Evolutionary conservation across 2,888 invertebrate species (phyloP), one percentile per base, ranked within the genome.

Genomic region (Drosophila kambysellisi): DNA sequence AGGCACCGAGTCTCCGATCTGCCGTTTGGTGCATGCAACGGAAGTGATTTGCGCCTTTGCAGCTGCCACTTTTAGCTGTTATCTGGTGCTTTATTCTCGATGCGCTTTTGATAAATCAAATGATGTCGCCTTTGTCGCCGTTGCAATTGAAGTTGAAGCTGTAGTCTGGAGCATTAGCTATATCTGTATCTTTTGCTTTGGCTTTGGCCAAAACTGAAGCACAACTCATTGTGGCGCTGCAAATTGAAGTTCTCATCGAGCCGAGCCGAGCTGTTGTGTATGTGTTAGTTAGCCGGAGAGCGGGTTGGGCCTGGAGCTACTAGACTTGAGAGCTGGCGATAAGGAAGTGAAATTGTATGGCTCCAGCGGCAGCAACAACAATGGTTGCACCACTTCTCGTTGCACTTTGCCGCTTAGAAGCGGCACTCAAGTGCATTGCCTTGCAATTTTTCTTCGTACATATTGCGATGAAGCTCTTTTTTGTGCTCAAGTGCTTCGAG

Each of bases 301-400:
- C 43, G n/a, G 8, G 25, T n/a, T 12, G 17, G 48, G 39, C 41
- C 15, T 46, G 15, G 6, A 30, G 57, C 30, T 41, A 11, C 57
- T 51, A 39, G 69, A 74, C 83, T 86, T 76, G 68, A 83, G 74
- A 66, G 72, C 63, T 50, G 58, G 71, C 80, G 82, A 88, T 83
- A 85, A 79, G 85, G 88, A 88, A 85, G 88, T 77, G 72, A 79
- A 83, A 85, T 85, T 85, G 82, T 80, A 83, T 70, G 79, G 81
- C 81, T 81, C 74, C 73, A 61, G 79, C 61, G 74, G 74, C 79
- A 70, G 65, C 70, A 83, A 70, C 80, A 83, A 85, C 85, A 85
- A 86, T 86, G 76, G 70, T 53, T 41, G 52, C 41, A 20, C 39
- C 46, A n/a, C 64, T 29, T 56, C 39, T 56, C 56, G 52, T 60